Evolutionary conservation across 2,888 invertebrate species (phyloP).

Genomic region (Merodon equestris): DNA sequence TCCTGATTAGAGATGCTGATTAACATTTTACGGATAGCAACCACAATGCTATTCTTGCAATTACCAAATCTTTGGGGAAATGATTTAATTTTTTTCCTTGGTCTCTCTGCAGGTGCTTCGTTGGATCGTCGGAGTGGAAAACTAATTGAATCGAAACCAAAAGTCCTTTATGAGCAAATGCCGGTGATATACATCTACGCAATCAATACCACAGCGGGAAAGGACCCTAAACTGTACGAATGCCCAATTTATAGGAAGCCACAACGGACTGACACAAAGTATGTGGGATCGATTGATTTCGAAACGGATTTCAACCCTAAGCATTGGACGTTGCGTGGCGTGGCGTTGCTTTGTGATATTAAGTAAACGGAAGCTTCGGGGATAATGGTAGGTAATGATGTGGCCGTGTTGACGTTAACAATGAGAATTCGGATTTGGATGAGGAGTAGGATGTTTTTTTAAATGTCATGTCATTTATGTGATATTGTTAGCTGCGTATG

Average conservation of each 20-base stretch:
- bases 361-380: constrained; percentile 81
- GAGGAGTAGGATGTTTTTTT: too few species aligned
- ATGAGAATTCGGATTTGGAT: too few species aligned
- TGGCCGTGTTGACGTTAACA: too few species aligned
- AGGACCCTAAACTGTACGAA: constrained; percentile 94
- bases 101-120: constrained; percentile 83
- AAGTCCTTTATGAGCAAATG: constrained; percentile 96
- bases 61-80: constrained; percentile 1
- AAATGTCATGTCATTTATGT: too few species aligned
- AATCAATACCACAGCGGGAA: constrained; percentile 94
- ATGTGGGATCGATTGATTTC: constrained; percentile 96
- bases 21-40: constrained; percentile 9
- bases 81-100: background rate
- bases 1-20: constrained; percentile 48
- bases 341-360: constrained; percentile 97
- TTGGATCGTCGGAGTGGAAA: constrained; percentile 92
- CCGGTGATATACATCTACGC: constrained; percentile 98
- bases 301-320: constrained; percentile 94
- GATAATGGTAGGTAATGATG: background rate
- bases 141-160: constrained; percentile 94
- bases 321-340: constrained; percentile 97
- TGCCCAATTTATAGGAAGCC: constrained; percentile 98
- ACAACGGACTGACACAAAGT: constrained; percentile 95
- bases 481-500: too few species aligned
- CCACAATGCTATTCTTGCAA: background rate